These are phyloP conservation scores for Manis pentadactyla DNA, from an alignment of 2,797 vertebrate species.

Conservation along the genomic window DNA sequence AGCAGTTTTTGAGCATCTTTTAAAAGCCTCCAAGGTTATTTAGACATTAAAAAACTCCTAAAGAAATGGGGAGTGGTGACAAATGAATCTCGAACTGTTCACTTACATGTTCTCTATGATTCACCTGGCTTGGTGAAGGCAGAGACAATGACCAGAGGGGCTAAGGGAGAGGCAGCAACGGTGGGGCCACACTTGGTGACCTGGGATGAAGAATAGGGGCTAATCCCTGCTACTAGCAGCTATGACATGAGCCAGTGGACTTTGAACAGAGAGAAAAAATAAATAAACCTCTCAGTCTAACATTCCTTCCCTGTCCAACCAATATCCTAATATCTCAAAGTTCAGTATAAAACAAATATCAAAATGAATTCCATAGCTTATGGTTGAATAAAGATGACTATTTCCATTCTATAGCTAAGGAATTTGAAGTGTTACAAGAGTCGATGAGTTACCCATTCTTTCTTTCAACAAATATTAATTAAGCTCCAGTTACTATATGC, in stretches of 20 bases:
- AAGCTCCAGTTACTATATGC: neutral
- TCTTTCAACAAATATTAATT: neutral
- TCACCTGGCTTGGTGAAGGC: neutral
- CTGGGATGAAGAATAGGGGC: neutral
- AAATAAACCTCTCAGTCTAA: neutral
- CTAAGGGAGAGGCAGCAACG: neutral
- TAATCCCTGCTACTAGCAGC: neutral
- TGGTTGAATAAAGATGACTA: neutral
- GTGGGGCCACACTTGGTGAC: no score
- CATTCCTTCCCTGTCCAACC: neutral
- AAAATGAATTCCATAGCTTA: neutral
- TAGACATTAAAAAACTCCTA: neutral
- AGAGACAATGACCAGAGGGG: neutral
- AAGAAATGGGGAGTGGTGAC: neutral
- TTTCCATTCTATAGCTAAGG: neutral
- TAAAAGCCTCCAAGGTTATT: neutral
- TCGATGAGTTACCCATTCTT: neutral
- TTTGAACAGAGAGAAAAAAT: neutral
- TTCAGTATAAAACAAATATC: neutral
- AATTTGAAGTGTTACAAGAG: constrained; percentile 16
- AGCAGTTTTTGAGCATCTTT: neutral
- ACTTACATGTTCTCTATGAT: neutral
- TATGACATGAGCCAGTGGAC: neutral
- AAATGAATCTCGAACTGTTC: neutral
- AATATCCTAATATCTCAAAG: constrained; percentile 36